Conservation (phyloP, 2,888 invertebrate genomes). For the Axea sp. region DNA sequence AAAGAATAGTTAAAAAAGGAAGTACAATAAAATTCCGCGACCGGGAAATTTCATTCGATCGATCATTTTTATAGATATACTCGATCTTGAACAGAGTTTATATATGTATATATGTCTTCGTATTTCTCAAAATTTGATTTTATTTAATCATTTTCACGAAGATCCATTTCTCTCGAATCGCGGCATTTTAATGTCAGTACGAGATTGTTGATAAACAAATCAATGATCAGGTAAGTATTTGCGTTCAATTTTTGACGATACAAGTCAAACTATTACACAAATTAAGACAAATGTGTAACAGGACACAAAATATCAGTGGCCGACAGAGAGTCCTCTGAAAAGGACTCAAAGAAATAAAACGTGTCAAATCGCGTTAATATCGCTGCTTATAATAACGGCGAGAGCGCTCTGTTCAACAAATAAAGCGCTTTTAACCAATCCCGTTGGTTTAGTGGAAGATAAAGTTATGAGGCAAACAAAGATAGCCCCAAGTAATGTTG, state of each 20-base stretch:
- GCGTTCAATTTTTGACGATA: slow-evolving; percentile 30
- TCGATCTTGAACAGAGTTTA: slow-evolving; percentile 24
- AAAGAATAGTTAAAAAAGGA: slow-evolving; percentile 1
- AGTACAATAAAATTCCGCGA: slow-evolving; percentile 22
- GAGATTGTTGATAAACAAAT: slow-evolving; percentile 8
- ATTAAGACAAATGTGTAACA: slow-evolving; percentile 2
- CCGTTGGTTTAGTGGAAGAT: slow-evolving; percentile 24
- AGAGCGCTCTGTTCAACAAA: slow-evolving; percentile 4
- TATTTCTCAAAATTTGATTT: slow-evolving; percentile 47
- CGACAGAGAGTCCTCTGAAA: background rate
- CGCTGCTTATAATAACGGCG: slow-evolving; percentile 1
- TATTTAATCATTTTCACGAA: slow-evolving; percentile 33
- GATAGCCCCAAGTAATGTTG: slow-evolving; percentile 22
- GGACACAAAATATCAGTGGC: slow-evolving; percentile 23
- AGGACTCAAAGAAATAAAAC: slow-evolving; percentile 1
- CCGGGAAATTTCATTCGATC: slow-evolving; percentile 27
- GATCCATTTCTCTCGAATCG: slow-evolving; percentile 14
- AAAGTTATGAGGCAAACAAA: slow-evolving; percentile 29
- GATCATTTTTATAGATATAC: slow-evolving; percentile 50
- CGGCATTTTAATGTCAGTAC: slow-evolving; percentile 24
- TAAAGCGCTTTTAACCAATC: slow-evolving; percentile 23
- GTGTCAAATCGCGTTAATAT: slow-evolving; percentile 13
- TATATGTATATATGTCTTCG: slow-evolving; percentile 50
- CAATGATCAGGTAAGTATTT: slow-evolving; percentile 36
- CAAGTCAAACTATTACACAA: slow-evolving; percentile 12